phyloP scores from a whole-genome alignment of 2,888 invertebrate species.

The Oxystoma pomonae region DNA sequence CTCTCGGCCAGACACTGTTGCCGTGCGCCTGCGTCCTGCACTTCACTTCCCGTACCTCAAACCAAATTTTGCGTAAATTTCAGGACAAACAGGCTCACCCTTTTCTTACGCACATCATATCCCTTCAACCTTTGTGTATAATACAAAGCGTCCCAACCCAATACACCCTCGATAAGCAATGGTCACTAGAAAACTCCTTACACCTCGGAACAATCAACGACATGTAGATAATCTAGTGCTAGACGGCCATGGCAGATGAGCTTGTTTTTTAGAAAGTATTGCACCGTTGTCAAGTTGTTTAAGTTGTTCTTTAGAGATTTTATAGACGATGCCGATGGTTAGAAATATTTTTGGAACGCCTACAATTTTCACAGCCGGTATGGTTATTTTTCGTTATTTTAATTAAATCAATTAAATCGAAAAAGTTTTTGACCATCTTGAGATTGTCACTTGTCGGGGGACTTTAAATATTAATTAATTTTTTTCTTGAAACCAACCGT shows the following conservation, averaged over 20 bases:
- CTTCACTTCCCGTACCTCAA: not conserved
- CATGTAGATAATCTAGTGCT: not conserved
- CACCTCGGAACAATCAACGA: too few relatives aligned
- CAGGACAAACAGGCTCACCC: not conserved
- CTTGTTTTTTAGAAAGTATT: slow-evolving; percentile 53
- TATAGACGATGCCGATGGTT: too few relatives aligned
- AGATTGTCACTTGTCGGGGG: too few relatives aligned
- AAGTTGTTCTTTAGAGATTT: too few relatives aligned
- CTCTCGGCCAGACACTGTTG: slow-evolving; percentile 41
- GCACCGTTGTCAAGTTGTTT: slow-evolving; percentile 36
- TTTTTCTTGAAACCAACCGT: too few relatives aligned
- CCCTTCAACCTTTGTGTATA: not conserved
- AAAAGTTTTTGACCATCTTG: too few relatives aligned
- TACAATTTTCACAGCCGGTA: too few relatives aligned
- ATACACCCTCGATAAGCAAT: not conserved
- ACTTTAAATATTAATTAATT: too few relatives aligned
- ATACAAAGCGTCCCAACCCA: not conserved
- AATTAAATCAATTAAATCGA: too few relatives aligned
- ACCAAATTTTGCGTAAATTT: not conserved
- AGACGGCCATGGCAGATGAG: slow-evolving; percentile 17
- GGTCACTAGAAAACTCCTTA: slow-evolving; percentile 1
- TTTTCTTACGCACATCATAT: not conserved
- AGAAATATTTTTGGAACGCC: too few relatives aligned
- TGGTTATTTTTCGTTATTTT: too few relatives aligned
- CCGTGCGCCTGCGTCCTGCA: slow-evolving; percentile 19